Evolutionary conservation across 2,113 vertebrate genomes (phyloP).

Genomic region (Apteryx owenii): DNA sequence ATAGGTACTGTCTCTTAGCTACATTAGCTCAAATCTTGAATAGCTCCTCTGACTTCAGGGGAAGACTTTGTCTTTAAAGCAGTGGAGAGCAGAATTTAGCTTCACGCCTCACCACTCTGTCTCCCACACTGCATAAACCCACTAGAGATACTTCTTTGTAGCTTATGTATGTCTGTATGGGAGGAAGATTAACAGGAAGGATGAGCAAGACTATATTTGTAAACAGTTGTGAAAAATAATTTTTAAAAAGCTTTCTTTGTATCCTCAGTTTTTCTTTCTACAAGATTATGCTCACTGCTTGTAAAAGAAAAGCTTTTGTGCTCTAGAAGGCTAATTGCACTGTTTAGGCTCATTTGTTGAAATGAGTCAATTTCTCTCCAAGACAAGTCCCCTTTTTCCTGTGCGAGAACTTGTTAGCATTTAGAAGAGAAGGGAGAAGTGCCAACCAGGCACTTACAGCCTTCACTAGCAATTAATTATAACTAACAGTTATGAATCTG

Average conservation of each 20-base stretch:
- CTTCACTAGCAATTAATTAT: slow-evolving; percentile 67
- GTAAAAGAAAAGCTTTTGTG: neutral
- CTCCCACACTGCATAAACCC: neutral
- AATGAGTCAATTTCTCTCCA: neutral
- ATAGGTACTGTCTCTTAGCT: neutral
- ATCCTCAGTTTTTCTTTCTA: neutral
- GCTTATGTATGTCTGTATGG: neutral
- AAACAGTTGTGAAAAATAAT: neutral
- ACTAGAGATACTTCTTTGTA: neutral
- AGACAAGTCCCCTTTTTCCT: neutral
- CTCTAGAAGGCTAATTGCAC: neutral
- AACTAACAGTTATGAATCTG: slow-evolving; percentile 59
- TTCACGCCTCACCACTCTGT: neutral
- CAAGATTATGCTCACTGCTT: neutral
- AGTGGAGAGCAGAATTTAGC: neutral
- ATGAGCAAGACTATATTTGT: neutral
- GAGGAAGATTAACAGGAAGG: neutral
- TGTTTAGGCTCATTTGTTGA: slow-evolving; percentile 8
- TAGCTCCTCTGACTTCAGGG: neutral
- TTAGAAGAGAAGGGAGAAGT: slow-evolving; percentile 46
- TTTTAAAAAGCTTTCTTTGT: neutral
- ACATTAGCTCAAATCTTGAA: neutral
- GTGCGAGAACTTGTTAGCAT: slow-evolving; percentile 35
- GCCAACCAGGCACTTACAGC: slow-evolving; percentile 47
- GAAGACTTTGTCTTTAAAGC: neutral